phyloP scores from a whole-genome alignment of 2,888 invertebrate species.

The Aphidius colemani region DNA sequence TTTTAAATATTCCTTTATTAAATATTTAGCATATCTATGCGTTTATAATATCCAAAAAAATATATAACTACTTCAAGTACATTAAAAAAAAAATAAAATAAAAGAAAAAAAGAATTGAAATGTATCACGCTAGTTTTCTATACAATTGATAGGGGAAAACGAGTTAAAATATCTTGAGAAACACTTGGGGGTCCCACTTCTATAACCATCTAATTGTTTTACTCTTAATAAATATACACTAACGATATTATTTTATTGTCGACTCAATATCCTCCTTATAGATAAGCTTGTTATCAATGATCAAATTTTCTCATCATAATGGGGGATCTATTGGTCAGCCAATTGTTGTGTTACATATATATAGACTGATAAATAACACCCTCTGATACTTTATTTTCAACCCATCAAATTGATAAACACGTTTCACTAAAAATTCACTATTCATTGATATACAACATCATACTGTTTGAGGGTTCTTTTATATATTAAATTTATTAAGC shows the following conservation, averaged over 20 bases:
- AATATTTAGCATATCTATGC: too few relatives aligned
- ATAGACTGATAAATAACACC: slow-evolving; percentile 6
- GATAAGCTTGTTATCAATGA: slow-evolving; percentile 53
- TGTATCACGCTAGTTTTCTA: neutral
- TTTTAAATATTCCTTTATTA: neutral
- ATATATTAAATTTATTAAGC: slow-evolving; percentile 24
- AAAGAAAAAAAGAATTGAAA: neutral
- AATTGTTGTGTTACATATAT: slow-evolving; percentile 35
- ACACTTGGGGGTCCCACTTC: slow-evolving; percentile 26
- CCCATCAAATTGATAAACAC: slow-evolving; percentile 21
- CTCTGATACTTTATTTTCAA: slow-evolving; percentile 44
- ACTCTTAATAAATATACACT: slow-evolving; percentile 38
- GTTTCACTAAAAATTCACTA: neutral
- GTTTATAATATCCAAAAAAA: neutral
- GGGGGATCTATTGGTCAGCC: slow-evolving; percentile 30
- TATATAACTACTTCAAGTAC: neutral
- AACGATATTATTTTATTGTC: slow-evolving; percentile 43
- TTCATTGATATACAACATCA: neutral
- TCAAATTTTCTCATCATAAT: slow-evolving; percentile 37
- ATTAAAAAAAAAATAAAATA: neutral
- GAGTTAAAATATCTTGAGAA: slow-evolving; percentile 26
- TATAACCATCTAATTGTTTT: slow-evolving; percentile 42
- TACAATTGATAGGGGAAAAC: neutral
- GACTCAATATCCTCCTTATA: slow-evolving; percentile 44
- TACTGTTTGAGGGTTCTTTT: slow-evolving; percentile 25